These are phyloP conservation scores for Drosophila lutescens DNA, from an alignment of 2,888 invertebrate species.

Conservation along the genomic window DNA sequence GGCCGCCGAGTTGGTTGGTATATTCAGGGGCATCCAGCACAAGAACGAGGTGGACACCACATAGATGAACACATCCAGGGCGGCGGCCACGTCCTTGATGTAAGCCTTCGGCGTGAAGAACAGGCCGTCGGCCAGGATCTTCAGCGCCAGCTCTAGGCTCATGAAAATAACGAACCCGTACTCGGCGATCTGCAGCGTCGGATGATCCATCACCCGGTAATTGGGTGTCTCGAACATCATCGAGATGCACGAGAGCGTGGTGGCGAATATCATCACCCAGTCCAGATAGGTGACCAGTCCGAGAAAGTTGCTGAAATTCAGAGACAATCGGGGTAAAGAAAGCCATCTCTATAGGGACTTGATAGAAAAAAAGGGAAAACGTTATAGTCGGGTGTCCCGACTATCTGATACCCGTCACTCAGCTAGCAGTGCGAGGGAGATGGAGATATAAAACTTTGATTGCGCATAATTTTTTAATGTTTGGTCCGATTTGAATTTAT, in stretches of 20 bases:
- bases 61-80: slow-evolving; percentile 98
- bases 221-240: slow-evolving; percentile 99
- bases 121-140: slow-evolving; percentile 98
- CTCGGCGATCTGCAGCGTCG: slow-evolving; percentile 97
- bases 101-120: slow-evolving; percentile 99
- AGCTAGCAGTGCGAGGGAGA: too few species aligned
- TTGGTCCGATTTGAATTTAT: too few species aligned
- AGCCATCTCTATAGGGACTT: too few species aligned
- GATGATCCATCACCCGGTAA: slow-evolving; percentile 96
- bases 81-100: slow-evolving; percentile 98
- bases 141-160: slow-evolving; percentile 97
- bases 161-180: slow-evolving; percentile 99
- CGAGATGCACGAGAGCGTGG: slow-evolving; percentile 97
- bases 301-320: slow-evolving; percentile 91
- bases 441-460: too few species aligned
- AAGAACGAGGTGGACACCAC: slow-evolving; percentile 97
- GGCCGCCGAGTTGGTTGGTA: slow-evolving; percentile 96
- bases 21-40: slow-evolving; percentile 95
- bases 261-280: slow-evolving; percentile 99
- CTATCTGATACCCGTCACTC: too few species aligned
- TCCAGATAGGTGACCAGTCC: slow-evolving; percentile 99
- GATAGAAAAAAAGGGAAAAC: too few species aligned
- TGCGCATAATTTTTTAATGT: too few species aligned
- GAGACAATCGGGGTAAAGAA: too few species aligned
- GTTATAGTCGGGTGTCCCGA: too few species aligned